Conservation (phyloP, 2,113 vertebrate genomes). For the Pionites leucogaster region DNA sequence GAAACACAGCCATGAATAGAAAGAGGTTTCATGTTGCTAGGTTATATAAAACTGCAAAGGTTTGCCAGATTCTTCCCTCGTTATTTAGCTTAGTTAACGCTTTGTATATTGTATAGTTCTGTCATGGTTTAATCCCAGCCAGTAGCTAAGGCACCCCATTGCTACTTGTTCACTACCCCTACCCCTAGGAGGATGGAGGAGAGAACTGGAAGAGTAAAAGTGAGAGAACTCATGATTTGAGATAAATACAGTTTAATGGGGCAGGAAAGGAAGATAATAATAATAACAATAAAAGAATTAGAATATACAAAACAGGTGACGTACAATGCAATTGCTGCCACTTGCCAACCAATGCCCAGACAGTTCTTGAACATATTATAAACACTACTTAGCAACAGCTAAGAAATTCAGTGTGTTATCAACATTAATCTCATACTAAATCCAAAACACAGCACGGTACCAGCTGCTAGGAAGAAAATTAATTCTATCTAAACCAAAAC, state of each 20-base stretch:
- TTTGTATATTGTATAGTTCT: not conserved
- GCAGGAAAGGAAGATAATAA: not conserved
- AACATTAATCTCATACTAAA: not conserved
- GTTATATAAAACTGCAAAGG: constrained; percentile 10
- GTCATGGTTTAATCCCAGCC: not conserved
- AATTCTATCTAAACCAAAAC: not conserved
- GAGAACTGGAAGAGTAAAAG: not conserved
- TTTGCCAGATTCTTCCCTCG: not conserved
- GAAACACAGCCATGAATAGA: constrained; percentile 30
- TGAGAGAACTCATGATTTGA: accelerated
- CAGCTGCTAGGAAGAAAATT: not conserved
- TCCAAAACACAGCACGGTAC: not conserved
- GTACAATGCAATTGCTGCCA: not conserved
- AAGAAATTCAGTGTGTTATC: not conserved
- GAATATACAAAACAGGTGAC: not conserved
- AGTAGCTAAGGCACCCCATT: not conserved
- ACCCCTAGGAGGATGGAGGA: not conserved
- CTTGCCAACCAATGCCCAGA: accelerated
- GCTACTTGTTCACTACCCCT: not conserved
- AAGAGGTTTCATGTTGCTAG: constrained; percentile 18
- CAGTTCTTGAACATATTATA: not conserved
- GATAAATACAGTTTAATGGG: not conserved
- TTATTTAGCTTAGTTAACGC: not conserved
- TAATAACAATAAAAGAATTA: not conserved
- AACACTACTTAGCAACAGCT: not conserved